Conservation (phyloP, 2,797 vertebrate species). For the Mormyrus proboscirostris region DNA sequence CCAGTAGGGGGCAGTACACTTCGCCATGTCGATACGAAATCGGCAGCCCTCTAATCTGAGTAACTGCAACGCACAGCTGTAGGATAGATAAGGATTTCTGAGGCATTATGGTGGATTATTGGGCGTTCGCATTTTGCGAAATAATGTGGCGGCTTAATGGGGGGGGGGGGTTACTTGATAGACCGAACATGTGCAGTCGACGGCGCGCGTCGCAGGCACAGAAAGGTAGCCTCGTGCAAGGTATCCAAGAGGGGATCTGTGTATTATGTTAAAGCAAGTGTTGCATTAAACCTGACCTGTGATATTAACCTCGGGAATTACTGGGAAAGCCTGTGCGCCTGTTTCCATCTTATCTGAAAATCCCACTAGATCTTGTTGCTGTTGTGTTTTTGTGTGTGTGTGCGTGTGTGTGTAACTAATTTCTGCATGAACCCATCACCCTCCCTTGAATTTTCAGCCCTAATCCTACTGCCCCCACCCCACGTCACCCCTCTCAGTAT, state of each 20-base stretch:
- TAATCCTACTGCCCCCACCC: neutral
- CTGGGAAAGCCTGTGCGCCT: neutral
- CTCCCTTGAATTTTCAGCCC: neutral
- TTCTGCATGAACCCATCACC: neutral
- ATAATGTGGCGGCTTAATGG: neutral
- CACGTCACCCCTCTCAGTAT: neutral
- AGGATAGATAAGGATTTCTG: conserved; percentile 20
- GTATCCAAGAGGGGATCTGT: neutral
- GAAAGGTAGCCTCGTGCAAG: neutral
- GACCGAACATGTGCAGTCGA: neutral
- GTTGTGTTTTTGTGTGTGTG: neutral
- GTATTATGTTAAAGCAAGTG: neutral
- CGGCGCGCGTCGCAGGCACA: neutral
- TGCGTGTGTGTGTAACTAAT: neutral
- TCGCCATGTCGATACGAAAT: neutral
- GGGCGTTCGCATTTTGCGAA: neutral
- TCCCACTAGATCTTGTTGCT: neutral
- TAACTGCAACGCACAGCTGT: conserved; percentile 19
- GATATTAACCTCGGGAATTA: conserved; percentile 7
- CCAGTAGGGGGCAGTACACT: neutral
- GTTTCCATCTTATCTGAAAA: neutral
- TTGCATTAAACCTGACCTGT: conserved; percentile 2
- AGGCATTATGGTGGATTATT: conserved; percentile 24
- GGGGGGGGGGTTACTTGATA: neutral
- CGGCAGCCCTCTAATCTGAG: conserved; percentile 25